A percentile compares a stretch with the other conserved stretches of the same genome.
These are phyloP conservation scores for Microtus pennsylvanicus DNA, from an alignment of 2,113 vertebrate genomes.

Conservation along the genomic window DNA sequence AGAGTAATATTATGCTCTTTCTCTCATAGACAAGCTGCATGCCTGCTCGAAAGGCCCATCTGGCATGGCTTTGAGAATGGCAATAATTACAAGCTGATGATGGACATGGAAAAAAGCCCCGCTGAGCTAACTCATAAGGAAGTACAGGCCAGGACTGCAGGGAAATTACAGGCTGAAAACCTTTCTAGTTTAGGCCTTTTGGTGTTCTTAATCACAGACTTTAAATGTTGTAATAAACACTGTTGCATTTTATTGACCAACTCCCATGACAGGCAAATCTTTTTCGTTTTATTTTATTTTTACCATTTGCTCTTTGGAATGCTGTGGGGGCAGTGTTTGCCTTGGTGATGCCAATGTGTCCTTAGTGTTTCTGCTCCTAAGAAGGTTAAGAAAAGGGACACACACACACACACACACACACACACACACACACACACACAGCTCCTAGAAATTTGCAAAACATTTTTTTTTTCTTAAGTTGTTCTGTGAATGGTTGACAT, in stretches of 20 bases:
- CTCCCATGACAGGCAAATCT: constrained; percentile 87
- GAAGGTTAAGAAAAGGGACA: constrained; percentile 75
- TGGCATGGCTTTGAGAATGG: constrained; percentile 91
- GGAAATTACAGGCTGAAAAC: constrained; percentile 92
- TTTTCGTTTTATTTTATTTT: constrained; percentile 88
- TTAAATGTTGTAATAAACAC: constrained; percentile 92
- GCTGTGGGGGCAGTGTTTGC: constrained; percentile 17
- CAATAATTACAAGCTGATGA: constrained; percentile 94
- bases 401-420: neutral
- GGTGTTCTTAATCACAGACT: constrained; percentile 92
- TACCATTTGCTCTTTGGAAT: constrained; percentile 80
- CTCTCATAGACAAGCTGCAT: constrained; percentile 89
- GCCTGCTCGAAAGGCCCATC: constrained; percentile 91
- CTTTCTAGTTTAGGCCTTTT: constrained; percentile 91
- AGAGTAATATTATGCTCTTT: constrained; percentile 89
- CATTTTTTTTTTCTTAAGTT: neutral
- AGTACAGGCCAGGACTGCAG: constrained; percentile 89
- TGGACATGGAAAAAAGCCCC: constrained; percentile 89
- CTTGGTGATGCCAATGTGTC: constrained; percentile 60
- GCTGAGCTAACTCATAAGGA: constrained; percentile 90
- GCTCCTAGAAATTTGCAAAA: constrained; percentile 55
- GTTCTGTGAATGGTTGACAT: neutral
- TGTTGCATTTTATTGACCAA: constrained; percentile 89
- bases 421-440: neutral
- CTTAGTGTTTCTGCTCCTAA: constrained; percentile 74